These are phyloP conservation scores for Diarsia dahlii DNA, from an alignment of 2,888 invertebrate species.

Conservation along the genomic window DNA sequence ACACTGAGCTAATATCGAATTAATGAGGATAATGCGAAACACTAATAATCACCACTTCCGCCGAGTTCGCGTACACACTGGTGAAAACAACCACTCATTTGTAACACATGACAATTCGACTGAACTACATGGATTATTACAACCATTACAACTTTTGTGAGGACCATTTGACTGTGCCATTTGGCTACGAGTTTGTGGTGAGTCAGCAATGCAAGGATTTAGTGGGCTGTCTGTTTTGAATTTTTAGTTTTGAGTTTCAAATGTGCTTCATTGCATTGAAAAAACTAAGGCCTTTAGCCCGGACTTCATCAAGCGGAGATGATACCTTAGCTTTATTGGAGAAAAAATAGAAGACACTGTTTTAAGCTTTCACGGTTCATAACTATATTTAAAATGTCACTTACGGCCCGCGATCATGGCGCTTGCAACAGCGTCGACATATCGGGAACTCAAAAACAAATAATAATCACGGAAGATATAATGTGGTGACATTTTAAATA, in stretches of 20 bases:
- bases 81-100: conserved; percentile 17
- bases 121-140: not conserved
- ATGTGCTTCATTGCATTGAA: not conserved
- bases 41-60: conserved; percentile 54
- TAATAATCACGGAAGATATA: no score
- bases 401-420: no score
- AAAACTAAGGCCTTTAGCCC: no score
- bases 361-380: no score
- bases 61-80: conserved; percentile 6
- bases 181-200: not conserved
- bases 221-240: not conserved
- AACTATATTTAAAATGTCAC: no score
- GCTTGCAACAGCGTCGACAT: no score
- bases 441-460: no score
- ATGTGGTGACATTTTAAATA: no score
- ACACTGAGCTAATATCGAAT: conserved; percentile 43
- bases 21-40: conserved; percentile 56
- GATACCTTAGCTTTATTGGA: no score
- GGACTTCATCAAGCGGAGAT: no score
- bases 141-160: conserved; percentile 2
- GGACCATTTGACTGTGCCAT: no score
- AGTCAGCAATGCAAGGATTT: conserved; percentile 27
- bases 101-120: not conserved
- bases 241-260: not conserved
- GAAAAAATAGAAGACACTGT: no score